These are phyloP conservation scores for Sphinx pinastri DNA, from an alignment of 2,888 invertebrate species.

Conservation along the genomic window DNA sequence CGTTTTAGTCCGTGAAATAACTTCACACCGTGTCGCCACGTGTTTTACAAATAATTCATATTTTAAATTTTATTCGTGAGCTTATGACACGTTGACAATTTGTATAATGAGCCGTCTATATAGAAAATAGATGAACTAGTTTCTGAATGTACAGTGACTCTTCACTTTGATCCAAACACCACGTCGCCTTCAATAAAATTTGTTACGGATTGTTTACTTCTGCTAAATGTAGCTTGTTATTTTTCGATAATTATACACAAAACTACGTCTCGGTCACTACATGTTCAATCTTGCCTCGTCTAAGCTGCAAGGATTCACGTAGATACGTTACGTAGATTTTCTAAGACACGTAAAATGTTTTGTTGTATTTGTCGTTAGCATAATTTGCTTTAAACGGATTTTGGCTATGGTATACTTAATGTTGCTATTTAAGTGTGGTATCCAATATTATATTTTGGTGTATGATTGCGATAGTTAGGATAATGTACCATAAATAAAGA, in stretches of 20 bases:
- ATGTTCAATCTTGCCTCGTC: slow-evolving; percentile 29
- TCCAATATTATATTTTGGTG: slow-evolving; percentile 36
- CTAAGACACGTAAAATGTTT: not conserved
- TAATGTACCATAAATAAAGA: not conserved
- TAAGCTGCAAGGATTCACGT: slow-evolving; percentile 8
- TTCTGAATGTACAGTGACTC: slow-evolving; percentile 5
- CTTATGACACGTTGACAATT: not conserved
- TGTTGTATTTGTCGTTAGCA: slow-evolving; percentile 30
- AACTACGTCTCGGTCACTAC: slow-evolving; percentile 4
- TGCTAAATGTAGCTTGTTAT: slow-evolving; percentile 22
- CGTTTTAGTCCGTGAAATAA: not conserved
- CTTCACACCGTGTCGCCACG: not conserved
- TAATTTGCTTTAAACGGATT: slow-evolving; percentile 38
- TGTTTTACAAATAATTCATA: not conserved
- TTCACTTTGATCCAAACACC: slow-evolving; percentile 9
- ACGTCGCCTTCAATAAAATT: slow-evolving; percentile 9
- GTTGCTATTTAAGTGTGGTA: slow-evolving; percentile 37
- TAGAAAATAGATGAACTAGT: slow-evolving; percentile 7
- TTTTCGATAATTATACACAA: slow-evolving; percentile 23
- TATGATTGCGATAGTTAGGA: slow-evolving; percentile 37
- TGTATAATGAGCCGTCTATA: not conserved
- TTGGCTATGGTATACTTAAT: slow-evolving; percentile 44
- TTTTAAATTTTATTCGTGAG: not conserved
- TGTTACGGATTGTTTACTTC: slow-evolving; percentile 31
- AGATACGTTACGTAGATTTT: not conserved